These are phyloP conservation scores for Colaptes auratus DNA, from an alignment of 2,113 vertebrate genomes.

Conservation along the genomic window DNA sequence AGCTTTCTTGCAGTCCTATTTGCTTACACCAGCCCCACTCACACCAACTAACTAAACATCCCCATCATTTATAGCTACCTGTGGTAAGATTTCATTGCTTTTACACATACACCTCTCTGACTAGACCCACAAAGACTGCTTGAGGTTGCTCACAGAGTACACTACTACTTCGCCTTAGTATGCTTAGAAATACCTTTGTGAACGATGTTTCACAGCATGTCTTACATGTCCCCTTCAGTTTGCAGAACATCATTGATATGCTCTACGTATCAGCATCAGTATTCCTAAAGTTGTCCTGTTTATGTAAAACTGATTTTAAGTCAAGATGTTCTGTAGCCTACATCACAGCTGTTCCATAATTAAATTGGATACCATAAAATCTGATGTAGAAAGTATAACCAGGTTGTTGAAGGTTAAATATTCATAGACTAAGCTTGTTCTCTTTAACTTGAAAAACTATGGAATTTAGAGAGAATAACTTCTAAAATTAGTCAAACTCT, in stretches of 20 bases:
- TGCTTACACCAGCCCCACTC: not conserved
- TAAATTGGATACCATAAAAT: constrained; percentile 16
- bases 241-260: not conserved
- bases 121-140: not conserved
- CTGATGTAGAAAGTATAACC: not conserved
- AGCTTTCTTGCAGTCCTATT: not conserved
- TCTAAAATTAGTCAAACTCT: not conserved
- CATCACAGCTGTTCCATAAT: constrained; percentile 29
- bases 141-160: not conserved
- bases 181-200: not conserved
- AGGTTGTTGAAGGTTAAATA: constrained; percentile 28
- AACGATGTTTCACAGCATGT: not conserved
- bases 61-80: not conserved
- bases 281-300: constrained; percentile 2
- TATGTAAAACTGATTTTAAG: constrained; percentile 7
- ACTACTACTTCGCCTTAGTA: not conserved
- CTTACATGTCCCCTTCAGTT: not conserved
- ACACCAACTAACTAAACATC: not conserved
- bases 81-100: not conserved
- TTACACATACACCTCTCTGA: not conserved
- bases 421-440: not conserved
- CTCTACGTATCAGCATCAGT: not conserved
- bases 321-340: not conserved
- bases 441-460: not conserved
- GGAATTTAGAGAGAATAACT: not conserved